phyloP scores from a whole-genome alignment of 2,113 vertebrate species.

The Charina bottae region DNA sequence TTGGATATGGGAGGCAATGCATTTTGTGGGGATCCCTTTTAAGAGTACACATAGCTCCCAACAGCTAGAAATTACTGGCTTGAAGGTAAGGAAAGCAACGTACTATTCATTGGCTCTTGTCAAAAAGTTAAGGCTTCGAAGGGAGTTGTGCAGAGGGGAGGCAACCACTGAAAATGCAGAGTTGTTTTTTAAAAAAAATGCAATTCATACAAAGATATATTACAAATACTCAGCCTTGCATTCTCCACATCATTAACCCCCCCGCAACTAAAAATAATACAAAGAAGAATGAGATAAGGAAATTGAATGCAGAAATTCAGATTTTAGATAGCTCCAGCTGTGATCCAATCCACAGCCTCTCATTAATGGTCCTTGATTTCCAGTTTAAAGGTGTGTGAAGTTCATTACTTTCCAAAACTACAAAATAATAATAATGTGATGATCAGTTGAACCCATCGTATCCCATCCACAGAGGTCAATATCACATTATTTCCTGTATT shows the following conservation, averaged over 20 bases:
- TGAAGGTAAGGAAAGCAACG: not conserved
- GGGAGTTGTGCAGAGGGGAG: not conserved
- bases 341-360: not conserved
- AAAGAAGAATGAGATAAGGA: not conserved
- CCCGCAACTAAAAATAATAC: not conserved
- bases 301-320: not conserved
- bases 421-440: not conserved
- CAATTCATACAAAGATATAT: not conserved
- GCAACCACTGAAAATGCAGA: not conserved
- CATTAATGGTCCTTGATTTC: not conserved
- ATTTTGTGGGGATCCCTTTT: not conserved
- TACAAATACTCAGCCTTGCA: not conserved
- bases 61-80: not conserved
- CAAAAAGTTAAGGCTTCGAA: not conserved
- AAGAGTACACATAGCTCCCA: not conserved
- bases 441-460: not conserved
- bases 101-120: not conserved
- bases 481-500: not conserved
- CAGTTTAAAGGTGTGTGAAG: not conserved
- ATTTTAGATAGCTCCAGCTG: not conserved
- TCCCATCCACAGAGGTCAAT: not conserved
- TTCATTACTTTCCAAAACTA: not conserved
- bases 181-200: not conserved
- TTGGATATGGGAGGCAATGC: not conserved
- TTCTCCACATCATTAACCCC: not conserved